A percentile compares a stretch with the other conserved stretches of the same genome.
These are phyloP conservation scores for Leptinotarsa haldemani DNA, from an alignment of 2,888 invertebrate species.

Conservation along the genomic window DNA sequence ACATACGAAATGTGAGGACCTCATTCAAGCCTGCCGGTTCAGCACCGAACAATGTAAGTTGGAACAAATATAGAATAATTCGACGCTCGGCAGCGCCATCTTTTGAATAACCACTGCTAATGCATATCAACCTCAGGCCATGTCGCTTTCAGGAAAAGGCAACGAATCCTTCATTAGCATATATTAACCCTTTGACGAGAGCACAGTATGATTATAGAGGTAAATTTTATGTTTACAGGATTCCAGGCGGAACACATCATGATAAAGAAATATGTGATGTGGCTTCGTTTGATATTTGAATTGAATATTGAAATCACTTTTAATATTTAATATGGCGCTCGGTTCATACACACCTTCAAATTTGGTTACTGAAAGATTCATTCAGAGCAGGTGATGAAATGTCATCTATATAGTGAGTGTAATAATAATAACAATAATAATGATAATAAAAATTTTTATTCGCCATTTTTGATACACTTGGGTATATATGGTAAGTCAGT, in stretches of 20 bases:
- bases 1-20: constrained; percentile 18
- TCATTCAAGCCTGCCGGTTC: constrained; percentile 7
- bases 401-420: no score
- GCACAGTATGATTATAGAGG: not conserved
- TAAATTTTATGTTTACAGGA: not conserved
- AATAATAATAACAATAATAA: no score
- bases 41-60: constrained; percentile 15
- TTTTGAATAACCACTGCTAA: constrained; percentile 26
- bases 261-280: not conserved
- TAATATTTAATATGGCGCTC: no score
- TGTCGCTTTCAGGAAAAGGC: not conserved
- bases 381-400: no score
- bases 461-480: no score
- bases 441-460: no score
- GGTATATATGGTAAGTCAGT: no score
- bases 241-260: not conserved
- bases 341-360: no score
- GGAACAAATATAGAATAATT: constrained; percentile 2
- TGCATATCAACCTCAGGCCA: constrained; percentile 34
- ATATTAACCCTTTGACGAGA: constrained; percentile 13
- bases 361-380: no score
- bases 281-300: not conserved
- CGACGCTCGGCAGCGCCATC: constrained; percentile 18
- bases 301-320: no score
- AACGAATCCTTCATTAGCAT: constrained; percentile 9